Base-by-base conservation (phyloP, 2,888 invertebrate genomes). In the Leucoptera coffeella region DNA sequence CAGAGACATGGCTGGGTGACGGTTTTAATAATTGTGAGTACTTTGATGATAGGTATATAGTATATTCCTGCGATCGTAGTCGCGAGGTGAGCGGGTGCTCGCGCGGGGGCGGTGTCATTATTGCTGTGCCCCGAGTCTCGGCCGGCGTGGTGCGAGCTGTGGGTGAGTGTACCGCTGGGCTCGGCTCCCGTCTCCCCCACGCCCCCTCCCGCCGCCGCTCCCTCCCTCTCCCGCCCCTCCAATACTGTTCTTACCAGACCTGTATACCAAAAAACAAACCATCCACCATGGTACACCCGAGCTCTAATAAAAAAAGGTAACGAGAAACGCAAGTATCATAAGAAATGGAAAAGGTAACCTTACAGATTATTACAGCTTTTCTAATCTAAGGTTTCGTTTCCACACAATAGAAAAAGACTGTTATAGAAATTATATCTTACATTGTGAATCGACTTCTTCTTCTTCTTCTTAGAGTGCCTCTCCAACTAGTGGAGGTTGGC, bases 321-420 rank as follows among this genome's bases (percentile, higher is more conserved):
- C 12, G 22, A 22, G 13, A 27, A 27, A 15, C 10, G 20, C 6
- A 26, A 26, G 8, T 22, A 19, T 27, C 22, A 22, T n/a, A 15
- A n/a, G 6, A 22, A 12, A 27, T 22, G 27, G 22, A 27, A 27
- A 15, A 12, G 22, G 22, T 9, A 22, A 27, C 10, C 22, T 22
- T 4, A 14, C 15, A 12, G 27, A 27, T 22, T 27, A 27, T 22
- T 12, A 27, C 4, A 22, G 14, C 14, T 22, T 27, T 15, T n/a
- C 12, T 12, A 15, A 4, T 9, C 22, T 27, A 7, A 22, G 22
- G 12, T n/a, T 11, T 9, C 14, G 27, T 11, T 14, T 8, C 11
- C 11, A 15, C 9, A 27, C 30, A 29, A 20, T 31, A 13, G 25
- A 26, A 14, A 6, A 2, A n/a, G 21, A 29, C 15, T 30, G 26